A percentile compares a stretch with the other conserved stretches of the same genome.
phyloP scores from a whole-genome alignment of 1,140 invertebrate genomes.

The Theocolax elegans region DNA sequence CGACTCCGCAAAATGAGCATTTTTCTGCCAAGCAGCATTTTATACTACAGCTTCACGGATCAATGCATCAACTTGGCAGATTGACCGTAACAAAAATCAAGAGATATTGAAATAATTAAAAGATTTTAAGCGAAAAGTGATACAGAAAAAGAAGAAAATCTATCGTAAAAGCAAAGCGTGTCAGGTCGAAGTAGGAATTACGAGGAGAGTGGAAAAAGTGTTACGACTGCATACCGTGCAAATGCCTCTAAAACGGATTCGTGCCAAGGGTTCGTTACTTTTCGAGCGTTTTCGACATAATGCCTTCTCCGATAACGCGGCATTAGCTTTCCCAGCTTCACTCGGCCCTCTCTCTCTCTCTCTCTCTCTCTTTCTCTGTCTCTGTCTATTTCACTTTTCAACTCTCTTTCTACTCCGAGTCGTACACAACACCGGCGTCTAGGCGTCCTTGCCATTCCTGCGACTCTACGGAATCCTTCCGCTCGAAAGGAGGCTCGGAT shows the following conservation, averaged over 20 bases:
- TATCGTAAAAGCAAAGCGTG: conserved; percentile 4
- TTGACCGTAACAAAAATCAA: too few relatives aligned
- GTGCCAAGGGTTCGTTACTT: conserved; percentile 57
- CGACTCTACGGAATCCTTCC: conserved; percentile 59
- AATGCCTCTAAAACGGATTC: conserved; percentile 57
- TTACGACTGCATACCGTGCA: conserved; percentile 51
- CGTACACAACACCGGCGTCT: background rate
- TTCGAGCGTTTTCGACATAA: conserved; percentile 57
- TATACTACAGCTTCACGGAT: too few relatives aligned
- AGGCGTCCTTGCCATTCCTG: conserved; percentile 3
- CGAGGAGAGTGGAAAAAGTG: conserved; percentile 50
- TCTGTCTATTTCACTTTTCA: background rate
- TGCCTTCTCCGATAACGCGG: conserved; percentile 59
- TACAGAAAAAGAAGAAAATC: conserved; percentile 3
- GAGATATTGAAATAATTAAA: too few relatives aligned
- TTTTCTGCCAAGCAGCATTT: too few relatives aligned
- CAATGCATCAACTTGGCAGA: too few relatives aligned
- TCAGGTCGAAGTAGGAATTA: conserved; percentile 33
- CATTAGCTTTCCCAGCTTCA: conserved; percentile 53
- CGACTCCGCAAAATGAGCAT: too few relatives aligned
- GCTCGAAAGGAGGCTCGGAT: conserved; percentile 61
- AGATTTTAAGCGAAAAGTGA: background rate
- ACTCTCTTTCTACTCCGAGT: too few relatives aligned
- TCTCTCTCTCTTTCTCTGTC: conserved; percentile 26
- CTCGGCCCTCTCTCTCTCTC: conserved; percentile 18